Conservation (phyloP, 1,140 invertebrate genomes). For the Calycopis cecrops region DNA sequence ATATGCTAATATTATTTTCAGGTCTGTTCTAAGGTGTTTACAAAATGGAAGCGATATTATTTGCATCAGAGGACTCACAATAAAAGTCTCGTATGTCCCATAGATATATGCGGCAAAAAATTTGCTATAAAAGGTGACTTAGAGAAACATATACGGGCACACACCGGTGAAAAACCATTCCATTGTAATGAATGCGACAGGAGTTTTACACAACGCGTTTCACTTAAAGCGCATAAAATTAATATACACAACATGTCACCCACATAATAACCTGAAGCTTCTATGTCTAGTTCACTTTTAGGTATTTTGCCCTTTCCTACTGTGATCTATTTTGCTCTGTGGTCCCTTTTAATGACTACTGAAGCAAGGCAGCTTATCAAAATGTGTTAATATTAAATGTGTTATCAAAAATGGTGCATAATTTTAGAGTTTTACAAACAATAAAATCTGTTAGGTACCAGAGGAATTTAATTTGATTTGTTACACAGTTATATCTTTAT, state of each 20-base stretch:
- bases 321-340: no score
- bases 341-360: no score
- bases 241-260: conserved; percentile 29
- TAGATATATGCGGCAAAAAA: conserved; percentile 76
- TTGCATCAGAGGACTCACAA: conserved; percentile 71
- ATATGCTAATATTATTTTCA: conserved; percentile 27
- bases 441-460: no score
- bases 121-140: conserved; percentile 70
- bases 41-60: conserved; percentile 48
- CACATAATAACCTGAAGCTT: no score
- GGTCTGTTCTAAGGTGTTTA: conserved; percentile 49
- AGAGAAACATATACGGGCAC: conserved; percentile 57
- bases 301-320: no score
- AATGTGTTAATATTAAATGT: no score
- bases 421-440: no score
- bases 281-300: no score
- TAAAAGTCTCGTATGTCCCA: conserved; percentile 37
- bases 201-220: conserved; percentile 66
- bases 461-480: no score
- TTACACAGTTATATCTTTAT: no score
- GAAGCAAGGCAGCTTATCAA: no score
- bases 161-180: conserved; percentile 62
- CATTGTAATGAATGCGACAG: conserved; percentile 51
- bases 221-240: conserved; percentile 53
- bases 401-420: no score